Evolutionary conservation across 2,113 vertebrate species (phyloP).

Genomic region (Grammomys dolichurus): DNA sequence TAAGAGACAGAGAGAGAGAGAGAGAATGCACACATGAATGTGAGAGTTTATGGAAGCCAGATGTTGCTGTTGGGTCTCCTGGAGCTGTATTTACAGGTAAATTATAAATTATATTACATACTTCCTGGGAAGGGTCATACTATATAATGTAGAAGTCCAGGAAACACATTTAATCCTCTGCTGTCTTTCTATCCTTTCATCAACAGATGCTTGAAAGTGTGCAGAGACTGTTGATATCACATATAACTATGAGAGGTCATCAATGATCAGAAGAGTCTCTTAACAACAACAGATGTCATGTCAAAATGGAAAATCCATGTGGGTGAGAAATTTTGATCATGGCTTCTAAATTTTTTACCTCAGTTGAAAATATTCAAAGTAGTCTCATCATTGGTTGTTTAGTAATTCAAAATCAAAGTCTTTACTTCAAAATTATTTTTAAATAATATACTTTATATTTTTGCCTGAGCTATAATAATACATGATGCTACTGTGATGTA

Average conservation of each 20-base stretch:
- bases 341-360: not conserved
- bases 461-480: not conserved
- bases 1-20: too few species aligned
- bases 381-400: not conserved
- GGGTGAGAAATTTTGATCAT: not conserved
- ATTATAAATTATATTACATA: not conserved
- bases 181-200: too few species aligned
- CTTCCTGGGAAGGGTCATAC: not conserved
- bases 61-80: not conserved
- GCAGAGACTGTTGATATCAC: not conserved
- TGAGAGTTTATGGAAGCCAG: not conserved
- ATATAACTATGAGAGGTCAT: not conserved
- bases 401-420: not conserved
- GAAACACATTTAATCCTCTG: not conserved
- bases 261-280: not conserved
- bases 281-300: not conserved
- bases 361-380: not conserved
- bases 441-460: not conserved
- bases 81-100: not conserved
- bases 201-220: not conserved
- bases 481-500: not conserved
- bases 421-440: not conserved
- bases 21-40: not conserved
- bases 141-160: not conserved
- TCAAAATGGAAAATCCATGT: not conserved